A percentile compares a stretch with the other conserved stretches of the same genome.
Conservation (phyloP, 1,140 invertebrate genomes). For the Ectropis grisescens region DNA sequence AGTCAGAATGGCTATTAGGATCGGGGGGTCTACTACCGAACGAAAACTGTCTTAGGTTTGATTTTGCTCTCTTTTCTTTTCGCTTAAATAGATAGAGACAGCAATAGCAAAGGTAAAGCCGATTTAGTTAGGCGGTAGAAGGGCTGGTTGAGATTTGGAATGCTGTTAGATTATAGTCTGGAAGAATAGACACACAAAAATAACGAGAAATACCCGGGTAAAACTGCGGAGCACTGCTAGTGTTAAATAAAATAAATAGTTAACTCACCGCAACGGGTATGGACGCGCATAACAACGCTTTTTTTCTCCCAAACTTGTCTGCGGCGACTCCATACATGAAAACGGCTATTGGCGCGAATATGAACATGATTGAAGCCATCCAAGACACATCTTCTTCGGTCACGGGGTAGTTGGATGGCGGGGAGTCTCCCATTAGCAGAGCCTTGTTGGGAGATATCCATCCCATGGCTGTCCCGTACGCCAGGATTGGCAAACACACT, state of each 20-base stretch:
- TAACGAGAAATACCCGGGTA: too few relatives aligned
- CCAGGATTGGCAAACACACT: constrained; percentile 54
- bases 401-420: constrained; percentile 22
- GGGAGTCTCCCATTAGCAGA: constrained; percentile 33
- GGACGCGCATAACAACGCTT: constrained; percentile 34
- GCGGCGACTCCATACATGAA: constrained; percentile 46
- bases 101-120: too few relatives aligned
- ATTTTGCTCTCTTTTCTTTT: too few relatives aligned
- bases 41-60: too few relatives aligned
- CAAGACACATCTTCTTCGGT: constrained; percentile 51
- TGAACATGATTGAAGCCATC: constrained; percentile 62
- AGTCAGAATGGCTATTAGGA: too few relatives aligned
- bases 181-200: too few relatives aligned
- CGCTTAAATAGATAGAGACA: too few relatives aligned
- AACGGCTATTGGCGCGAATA: constrained; percentile 53
- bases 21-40: too few relatives aligned
- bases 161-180: too few relatives aligned
- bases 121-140: too few relatives aligned
- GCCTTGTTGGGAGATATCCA: constrained; percentile 57
- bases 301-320: constrained; percentile 52
- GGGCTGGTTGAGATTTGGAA: too few relatives aligned
- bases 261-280: constrained; percentile 46
- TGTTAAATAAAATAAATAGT: neutral
- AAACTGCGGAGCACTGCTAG: too few relatives aligned
- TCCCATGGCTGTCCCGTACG: constrained; percentile 54